Evolutionary conservation across 2,797 vertebrate genomes (phyloP).

Genomic region (Poecilia wingei): DNA sequence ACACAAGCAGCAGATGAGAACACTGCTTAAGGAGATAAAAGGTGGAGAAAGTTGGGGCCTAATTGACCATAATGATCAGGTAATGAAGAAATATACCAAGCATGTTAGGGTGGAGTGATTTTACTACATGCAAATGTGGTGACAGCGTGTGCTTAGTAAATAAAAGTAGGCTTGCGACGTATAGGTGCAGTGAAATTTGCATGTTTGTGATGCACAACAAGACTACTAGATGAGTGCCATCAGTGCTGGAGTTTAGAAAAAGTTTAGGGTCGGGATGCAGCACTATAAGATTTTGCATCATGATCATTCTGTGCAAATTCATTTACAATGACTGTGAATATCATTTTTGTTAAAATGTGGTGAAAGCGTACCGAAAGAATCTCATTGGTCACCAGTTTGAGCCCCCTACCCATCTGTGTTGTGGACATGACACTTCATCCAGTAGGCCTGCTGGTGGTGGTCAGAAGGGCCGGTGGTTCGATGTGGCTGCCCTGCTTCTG

Average conservation of each 20-base stretch:
- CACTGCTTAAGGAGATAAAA: constrained; percentile 95
- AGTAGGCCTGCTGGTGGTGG: too few relatives aligned
- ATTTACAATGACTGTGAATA: neutral
- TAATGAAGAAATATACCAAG: constrained; percentile 90
- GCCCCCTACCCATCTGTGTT: too few relatives aligned
- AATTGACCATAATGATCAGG: constrained; percentile 95
- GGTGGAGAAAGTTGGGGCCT: constrained; percentile 88
- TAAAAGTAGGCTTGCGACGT: constrained; percentile 38
- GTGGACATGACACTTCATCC: too few relatives aligned
- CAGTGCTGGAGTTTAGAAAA: constrained; percentile 38
- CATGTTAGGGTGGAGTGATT: constrained; percentile 52
- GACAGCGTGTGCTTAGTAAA: constrained; percentile 42
- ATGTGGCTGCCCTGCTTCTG: too few relatives aligned
- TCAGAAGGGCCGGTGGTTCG: too few relatives aligned
- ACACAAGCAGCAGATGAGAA: constrained; percentile 95
- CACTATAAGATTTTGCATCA: neutral
- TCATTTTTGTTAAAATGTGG: neutral
- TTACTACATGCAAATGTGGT: constrained; percentile 33
- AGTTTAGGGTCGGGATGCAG: constrained; percentile 14
- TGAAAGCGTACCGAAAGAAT: neutral
- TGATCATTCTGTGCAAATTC: neutral
- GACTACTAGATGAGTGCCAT: constrained; percentile 26
- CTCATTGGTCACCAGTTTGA: too few relatives aligned
- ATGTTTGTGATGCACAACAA: constrained; percentile 27
- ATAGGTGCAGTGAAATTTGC: constrained; percentile 8